Conservation (phyloP, 2,888 invertebrate species). For the Metalampra italica region DNA sequence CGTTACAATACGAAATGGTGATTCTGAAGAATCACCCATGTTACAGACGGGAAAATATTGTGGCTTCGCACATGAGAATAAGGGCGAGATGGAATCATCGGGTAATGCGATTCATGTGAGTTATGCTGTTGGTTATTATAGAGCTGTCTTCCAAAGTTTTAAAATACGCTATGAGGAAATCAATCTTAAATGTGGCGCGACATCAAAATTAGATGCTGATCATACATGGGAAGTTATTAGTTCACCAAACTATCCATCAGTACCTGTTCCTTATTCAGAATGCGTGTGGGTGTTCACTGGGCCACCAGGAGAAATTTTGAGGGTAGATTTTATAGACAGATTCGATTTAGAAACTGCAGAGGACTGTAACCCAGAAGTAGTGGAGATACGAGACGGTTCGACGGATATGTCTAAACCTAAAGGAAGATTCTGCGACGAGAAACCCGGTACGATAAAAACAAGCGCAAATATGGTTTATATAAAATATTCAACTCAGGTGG, state of each 20-base stretch:
- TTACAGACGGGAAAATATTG: constrained; percentile 87
- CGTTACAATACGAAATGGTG: constrained; percentile 86
- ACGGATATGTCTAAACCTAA: constrained; percentile 82
- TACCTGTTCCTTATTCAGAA: constrained; percentile 87
- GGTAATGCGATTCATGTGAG: constrained; percentile 75
- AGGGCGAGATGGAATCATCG: constrained; percentile 73
- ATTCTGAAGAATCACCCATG: constrained; percentile 82
- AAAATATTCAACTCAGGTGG: constrained; percentile 83
- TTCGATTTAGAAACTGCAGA: constrained; percentile 80
- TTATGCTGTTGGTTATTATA: constrained; percentile 18
- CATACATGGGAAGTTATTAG: constrained; percentile 76
- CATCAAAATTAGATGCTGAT: constrained; percentile 72
- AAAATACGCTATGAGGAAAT: constrained; percentile 79
- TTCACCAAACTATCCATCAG: constrained; percentile 90
- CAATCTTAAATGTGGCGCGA: constrained; percentile 83
- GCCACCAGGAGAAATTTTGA: constrained; percentile 84
- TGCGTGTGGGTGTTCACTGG: constrained; percentile 89
- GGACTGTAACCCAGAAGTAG: constrained; percentile 75
- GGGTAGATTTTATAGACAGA: constrained; percentile 85
- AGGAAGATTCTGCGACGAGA: constrained; percentile 80
- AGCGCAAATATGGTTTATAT: constrained; percentile 83
- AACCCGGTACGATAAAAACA: constrained; percentile 80
- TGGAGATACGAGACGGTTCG: constrained; percentile 92
- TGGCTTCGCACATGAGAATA: constrained; percentile 58
- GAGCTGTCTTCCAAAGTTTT: constrained; percentile 46